Evolutionary conservation across 2,888 invertebrate genomes (phyloP), one percentile per base, ranked within the genome.

Genomic region (Epistrophe eligans): DNA sequence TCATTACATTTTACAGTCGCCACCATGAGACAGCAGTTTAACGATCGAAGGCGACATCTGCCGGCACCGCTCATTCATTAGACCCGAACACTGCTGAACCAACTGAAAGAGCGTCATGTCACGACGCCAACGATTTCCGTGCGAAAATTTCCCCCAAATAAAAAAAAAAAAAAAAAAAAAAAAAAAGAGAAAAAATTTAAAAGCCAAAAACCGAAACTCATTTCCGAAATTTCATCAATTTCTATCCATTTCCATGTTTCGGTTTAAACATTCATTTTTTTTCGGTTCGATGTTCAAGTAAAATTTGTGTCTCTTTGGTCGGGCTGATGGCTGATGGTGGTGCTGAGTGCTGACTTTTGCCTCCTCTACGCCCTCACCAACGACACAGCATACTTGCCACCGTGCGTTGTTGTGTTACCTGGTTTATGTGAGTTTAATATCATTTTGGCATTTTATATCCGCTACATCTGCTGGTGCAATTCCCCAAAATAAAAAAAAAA

Each of bases 401-500:
- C 79, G 64, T n/a, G n/a, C n/a, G n/a, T 72, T 79, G 72, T 76
- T 32, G 2, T 35, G 71, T 88, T 72, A 67, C 55, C 76, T 67
- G 66, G 43, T 88, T 88, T 88, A 88, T 88, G 87, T 79, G 79
- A 72, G 67, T 88, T 88, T 88, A 83, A 82, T 88, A 88, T 83
- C 83, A 82, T 88, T 83, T 82, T 87, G 87, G 87, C 87, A 79
- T 87, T 87, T 87, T 88, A 88, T 88, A 76, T 88, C 87, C 87
- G 87, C 87, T 79, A 88, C 87, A 88, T 88, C 87, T 88, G 87
- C 55, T 32, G 28, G 55, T 74, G 74, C 82, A 82, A 64, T 85
- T 74, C 45, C 67, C 73, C 32, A 73, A 83, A 72, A 58, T 72
- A 72, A 35, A 67, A 48, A 50, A 72, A 35, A 67, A 48, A 50